These are phyloP conservation scores for Dicyrtomina minuta DNA, from an alignment of 2,888 invertebrate genomes.

Conservation along the genomic window DNA sequence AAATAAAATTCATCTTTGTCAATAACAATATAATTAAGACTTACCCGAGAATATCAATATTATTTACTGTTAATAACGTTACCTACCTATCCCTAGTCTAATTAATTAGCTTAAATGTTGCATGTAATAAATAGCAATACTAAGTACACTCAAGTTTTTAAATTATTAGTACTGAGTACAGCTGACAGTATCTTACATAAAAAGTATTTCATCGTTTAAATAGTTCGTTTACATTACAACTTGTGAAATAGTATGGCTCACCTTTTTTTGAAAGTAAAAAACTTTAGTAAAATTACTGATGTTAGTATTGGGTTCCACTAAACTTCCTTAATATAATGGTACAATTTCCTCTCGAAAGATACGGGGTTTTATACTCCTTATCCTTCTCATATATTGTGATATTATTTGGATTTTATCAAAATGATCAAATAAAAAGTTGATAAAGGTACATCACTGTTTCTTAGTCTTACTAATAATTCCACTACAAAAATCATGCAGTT, in stretches of 20 bases:
- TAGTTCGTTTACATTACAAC: background rate
- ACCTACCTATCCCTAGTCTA: background rate
- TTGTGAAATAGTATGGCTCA: no score
- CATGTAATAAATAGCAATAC: conserved; percentile 11
- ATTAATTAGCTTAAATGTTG: background rate
- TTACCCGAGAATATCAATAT: background rate
- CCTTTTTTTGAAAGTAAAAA: background rate
- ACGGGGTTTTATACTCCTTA: background rate
- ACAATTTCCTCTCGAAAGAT: no score
- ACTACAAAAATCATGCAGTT: conserved; percentile 8
- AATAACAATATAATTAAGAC: conserved; percentile 21
- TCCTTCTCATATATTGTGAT: background rate
- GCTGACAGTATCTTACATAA: no score
- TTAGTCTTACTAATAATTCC: conserved; percentile 12
- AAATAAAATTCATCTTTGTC: conserved; percentile 32
- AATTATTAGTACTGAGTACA: background rate
- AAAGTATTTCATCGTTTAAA: background rate
- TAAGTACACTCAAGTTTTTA: conserved; percentile 5
- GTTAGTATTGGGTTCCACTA: no score
- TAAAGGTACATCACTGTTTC: conserved; percentile 9
- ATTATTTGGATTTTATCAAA: background rate
- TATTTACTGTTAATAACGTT: no score
- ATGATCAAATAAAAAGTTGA: background rate
- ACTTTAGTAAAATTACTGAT: background rate
- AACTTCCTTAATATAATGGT: background rate